Conservation (phyloP, 2,888 invertebrate genomes). For the Ophion costatus region DNA sequence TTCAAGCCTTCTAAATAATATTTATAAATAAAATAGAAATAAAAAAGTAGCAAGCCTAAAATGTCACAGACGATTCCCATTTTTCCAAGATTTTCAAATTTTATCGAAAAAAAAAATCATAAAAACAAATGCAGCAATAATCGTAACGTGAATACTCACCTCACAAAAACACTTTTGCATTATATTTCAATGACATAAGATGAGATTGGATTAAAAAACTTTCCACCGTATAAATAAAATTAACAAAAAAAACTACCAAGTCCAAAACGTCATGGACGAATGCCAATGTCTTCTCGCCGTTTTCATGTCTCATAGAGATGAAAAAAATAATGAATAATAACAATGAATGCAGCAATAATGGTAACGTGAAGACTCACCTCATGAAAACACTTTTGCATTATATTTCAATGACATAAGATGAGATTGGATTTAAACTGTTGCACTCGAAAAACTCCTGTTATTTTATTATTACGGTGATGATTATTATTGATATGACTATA, state of each 20-base stretch:
- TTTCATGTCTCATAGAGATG: not conserved
- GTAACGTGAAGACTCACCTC: constrained; percentile 71
- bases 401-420: constrained; percentile 70
- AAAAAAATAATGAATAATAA: not conserved
- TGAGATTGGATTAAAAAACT: constrained; percentile 29
- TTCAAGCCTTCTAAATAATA: too few species aligned
- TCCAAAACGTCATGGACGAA: too few species aligned
- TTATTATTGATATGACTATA: not conserved
- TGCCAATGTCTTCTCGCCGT: not conserved
- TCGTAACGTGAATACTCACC: constrained; percentile 69
- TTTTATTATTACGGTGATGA: not conserved
- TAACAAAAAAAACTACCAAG: too few species aligned
- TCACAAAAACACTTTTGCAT: constrained; percentile 76
- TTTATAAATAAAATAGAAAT: too few species aligned
- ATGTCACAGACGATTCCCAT: not conserved
- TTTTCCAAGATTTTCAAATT: not conserved
- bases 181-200: constrained; percentile 72
- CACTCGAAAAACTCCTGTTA: constrained; percentile 16
- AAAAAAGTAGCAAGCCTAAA: too few species aligned
- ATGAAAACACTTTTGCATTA: constrained; percentile 76
- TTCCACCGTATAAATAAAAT: not conserved
- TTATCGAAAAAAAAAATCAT: not conserved
- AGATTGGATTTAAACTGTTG: constrained; percentile 25
- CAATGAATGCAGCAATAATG: not conserved
- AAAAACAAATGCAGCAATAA: not conserved